phyloP scores from a whole-genome alignment of 92 coral and sea anemone genomes.

The Palythoa caribaeorum region DNA sequence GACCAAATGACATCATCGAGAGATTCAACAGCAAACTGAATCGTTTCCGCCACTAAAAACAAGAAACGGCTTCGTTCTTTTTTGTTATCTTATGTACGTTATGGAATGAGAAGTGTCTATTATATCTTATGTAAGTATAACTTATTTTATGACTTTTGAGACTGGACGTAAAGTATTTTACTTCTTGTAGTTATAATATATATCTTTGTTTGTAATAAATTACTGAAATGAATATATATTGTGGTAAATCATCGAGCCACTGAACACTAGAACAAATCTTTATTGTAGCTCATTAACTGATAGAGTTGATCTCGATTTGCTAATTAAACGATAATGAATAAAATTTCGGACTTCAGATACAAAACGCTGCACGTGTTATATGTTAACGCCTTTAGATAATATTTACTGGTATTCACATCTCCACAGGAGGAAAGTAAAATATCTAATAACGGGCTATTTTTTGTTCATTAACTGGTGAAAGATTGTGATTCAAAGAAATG shows the following conservation, averaged over 20 bases:
- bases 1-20: constrained; percentile 34
- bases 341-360: not conserved
- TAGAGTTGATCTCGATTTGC: not conserved
- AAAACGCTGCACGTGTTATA: not conserved
- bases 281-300: not conserved
- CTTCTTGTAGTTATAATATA: not conserved
- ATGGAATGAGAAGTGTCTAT: constrained; percentile 7
- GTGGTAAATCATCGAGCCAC: not conserved
- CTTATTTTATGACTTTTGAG: not conserved
- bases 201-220: not conserved
- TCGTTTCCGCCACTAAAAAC: not conserved
- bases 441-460: too few relatives aligned
- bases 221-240: not conserved
- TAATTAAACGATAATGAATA: not conserved
- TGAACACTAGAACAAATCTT: not conserved
- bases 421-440: not conserved
- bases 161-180: not conserved
- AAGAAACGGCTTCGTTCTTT: too few relatives aligned
- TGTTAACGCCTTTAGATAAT: too few relatives aligned
- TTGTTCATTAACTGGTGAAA: too few relatives aligned
- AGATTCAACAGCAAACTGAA: not conserved
- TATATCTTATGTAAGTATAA: constrained; percentile 9
- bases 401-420: not conserved
- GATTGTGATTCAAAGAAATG: too few relatives aligned
- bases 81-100: not conserved